Conservation (phyloP, 2,888 invertebrate genomes). For the Leptinotarsa tumamoca region DNA sequence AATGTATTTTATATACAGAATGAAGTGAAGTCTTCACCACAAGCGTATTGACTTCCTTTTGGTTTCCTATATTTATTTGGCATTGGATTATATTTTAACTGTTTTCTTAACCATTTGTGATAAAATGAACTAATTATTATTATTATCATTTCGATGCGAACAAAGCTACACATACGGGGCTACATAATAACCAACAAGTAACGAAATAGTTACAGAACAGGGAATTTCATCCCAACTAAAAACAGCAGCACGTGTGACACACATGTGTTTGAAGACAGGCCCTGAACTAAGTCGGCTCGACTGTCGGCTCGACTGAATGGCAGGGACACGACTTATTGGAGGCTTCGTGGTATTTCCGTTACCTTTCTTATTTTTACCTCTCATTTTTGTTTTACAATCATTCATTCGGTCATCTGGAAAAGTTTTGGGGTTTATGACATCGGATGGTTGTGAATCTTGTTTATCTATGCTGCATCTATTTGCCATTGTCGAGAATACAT, state of each 20-base stretch:
- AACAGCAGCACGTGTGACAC: constrained; percentile 57
- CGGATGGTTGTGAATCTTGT: neutral
- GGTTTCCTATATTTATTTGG: too few species aligned
- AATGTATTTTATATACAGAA: too few species aligned
- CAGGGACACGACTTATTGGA: constrained; percentile 33
- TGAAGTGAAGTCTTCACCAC: too few species aligned
- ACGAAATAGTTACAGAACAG: constrained; percentile 19
- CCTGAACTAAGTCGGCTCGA: constrained; percentile 33
- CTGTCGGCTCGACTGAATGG: constrained; percentile 30
- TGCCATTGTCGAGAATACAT: neutral
- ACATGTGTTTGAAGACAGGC: constrained; percentile 51
- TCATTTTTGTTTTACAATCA: constrained; percentile 21
- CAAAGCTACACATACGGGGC: neutral
- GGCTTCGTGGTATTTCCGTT: constrained; percentile 41
- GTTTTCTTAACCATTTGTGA: too few species aligned
- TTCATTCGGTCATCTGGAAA: constrained; percentile 25
- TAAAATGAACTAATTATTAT: too few species aligned
- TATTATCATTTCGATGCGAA: neutral
- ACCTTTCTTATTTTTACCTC: constrained; percentile 34
- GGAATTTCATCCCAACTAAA: constrained; percentile 45
- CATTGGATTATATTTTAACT: too few species aligned
- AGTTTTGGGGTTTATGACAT: constrained; percentile 2
- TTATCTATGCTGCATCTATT: neutral
- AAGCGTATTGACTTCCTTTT: too few species aligned
- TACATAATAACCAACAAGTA: constrained; percentile 18